A percentile compares a stretch with the other conserved stretches of the same genome.
These are phyloP conservation scores for Coenonympha glycerion DNA, from an alignment of 2,888 invertebrate species.

Conservation along the genomic window DNA sequence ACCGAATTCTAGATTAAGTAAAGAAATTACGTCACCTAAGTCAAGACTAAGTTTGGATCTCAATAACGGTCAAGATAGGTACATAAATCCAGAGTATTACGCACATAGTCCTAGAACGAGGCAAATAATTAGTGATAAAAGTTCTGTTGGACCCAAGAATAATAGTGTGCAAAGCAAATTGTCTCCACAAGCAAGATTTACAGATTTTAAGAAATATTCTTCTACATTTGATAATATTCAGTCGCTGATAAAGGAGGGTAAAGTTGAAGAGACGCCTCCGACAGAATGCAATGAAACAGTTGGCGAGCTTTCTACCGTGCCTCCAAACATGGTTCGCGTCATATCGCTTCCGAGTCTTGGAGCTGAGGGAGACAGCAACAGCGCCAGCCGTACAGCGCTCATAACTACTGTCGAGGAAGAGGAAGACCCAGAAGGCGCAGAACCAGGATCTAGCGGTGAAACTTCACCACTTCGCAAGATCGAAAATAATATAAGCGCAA, in stretches of 20 bases:
- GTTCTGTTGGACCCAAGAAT: slow-evolving; percentile 41
- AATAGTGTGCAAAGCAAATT: slow-evolving; percentile 61
- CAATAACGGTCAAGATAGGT: slow-evolving; percentile 72
- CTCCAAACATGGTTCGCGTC: slow-evolving; percentile 80
- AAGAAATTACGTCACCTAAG: slow-evolving; percentile 77
- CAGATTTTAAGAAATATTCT: slow-evolving; percentile 82
- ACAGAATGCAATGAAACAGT: slow-evolving; percentile 76
- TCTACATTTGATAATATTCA: slow-evolving; percentile 86
- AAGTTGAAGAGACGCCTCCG: slow-evolving; percentile 73
- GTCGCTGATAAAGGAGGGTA: slow-evolving; percentile 82
- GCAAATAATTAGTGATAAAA: slow-evolving; percentile 56
- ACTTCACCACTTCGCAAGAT: slow-evolving; percentile 82
- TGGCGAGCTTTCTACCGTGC: slow-evolving; percentile 77
- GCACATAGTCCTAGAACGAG: slow-evolving; percentile 69
- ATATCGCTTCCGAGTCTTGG: slow-evolving; percentile 80
- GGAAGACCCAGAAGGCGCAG: slow-evolving; percentile 79
- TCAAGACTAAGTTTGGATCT: slow-evolving; percentile 78
- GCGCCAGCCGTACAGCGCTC: slow-evolving; percentile 78
- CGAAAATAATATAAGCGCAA: slow-evolving; percentile 82
- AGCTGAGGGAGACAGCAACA: slow-evolving; percentile 67
- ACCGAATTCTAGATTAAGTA: slow-evolving; percentile 75
- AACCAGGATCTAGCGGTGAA: slow-evolving; percentile 77
- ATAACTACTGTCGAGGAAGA: slow-evolving; percentile 84
- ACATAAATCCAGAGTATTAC: slow-evolving; percentile 62
- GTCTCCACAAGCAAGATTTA: slow-evolving; percentile 74